Base-by-base conservation (phyloP, 1,140 invertebrate species). In the Sycophila sp. region DNA sequence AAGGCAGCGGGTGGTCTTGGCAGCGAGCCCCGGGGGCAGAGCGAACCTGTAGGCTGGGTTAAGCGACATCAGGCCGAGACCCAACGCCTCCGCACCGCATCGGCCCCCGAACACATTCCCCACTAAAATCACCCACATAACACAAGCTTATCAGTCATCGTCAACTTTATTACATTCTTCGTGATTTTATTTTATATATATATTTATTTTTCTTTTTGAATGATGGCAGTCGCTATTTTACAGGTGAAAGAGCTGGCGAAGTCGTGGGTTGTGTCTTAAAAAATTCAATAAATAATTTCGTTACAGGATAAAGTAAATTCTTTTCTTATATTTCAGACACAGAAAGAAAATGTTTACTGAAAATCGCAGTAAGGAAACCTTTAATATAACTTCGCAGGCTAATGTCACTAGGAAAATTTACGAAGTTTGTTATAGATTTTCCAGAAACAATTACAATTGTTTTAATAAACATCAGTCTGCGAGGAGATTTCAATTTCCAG, bases 21-120 rank as follows among this genome's bases (percentile, higher is more conserved):
- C 84, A 81, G 85, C 83, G 81, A 86, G 86, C 82, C 82, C 83
- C 83, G 85, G 85, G 83, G 83, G 85, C 83, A 86, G 83, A 80
- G 85, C 84, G 84, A 86, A 86, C 83, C 85, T 86, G 83, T 86
- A 86, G 84, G 84, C 83, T 78, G 84, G 84, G 83, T 84, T 81
- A 80, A 85, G 82, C 74, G 85, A 81, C 81, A 87, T 79, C 75
- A 87, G 80, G 77, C 86, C 85, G 78, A 87, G 81, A 81, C 86
- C 85, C 76, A 87, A 83, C 80, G 85, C 86, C 81, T 86, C 85
- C 75, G 85, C 83, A 81, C 85, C 85, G 83, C 85, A 86, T 85
- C 85, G 85, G 80, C 86, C 85, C 83, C 86, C 86, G 84, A 86
- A 86, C 83, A 86, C 80, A 80, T 84, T 85, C 78, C 85, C 85